Evolutionary conservation across 1,140 invertebrate species (phyloP).

Genomic region (Laupala kohalensis): DNA sequence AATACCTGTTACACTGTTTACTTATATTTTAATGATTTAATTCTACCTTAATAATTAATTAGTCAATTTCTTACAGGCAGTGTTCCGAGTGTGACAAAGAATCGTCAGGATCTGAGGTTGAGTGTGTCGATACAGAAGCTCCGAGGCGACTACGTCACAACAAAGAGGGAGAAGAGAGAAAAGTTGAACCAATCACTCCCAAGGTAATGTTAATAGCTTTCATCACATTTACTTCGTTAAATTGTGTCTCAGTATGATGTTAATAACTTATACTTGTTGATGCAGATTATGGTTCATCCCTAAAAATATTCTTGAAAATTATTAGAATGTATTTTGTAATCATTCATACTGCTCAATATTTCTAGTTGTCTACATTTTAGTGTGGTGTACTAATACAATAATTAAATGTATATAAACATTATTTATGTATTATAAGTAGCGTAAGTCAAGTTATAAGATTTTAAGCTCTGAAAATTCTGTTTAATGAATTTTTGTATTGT

Average conservation of each 20-base stretch:
- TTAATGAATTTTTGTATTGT: too few relatives aligned
- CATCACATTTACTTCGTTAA: not conserved
- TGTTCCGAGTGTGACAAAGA: conserved; percentile 80
- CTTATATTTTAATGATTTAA: too few relatives aligned
- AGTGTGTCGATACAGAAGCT: conserved; percentile 59
- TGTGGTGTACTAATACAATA: too few relatives aligned
- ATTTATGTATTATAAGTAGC: too few relatives aligned
- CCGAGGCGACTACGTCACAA: conserved; percentile 60
- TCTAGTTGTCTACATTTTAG: too few relatives aligned
- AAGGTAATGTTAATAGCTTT: conserved; percentile 31
- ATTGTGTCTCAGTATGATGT: not conserved
- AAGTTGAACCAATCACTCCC: conserved; percentile 30
- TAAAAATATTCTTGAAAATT: too few relatives aligned
- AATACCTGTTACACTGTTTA: too few relatives aligned
- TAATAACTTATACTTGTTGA: not conserved
- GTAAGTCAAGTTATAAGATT: too few relatives aligned
- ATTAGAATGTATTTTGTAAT: too few relatives aligned
- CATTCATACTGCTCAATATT: too few relatives aligned
- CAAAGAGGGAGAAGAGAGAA: conserved; percentile 35
- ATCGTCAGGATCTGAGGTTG: conserved; percentile 57
- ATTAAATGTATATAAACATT: too few relatives aligned
- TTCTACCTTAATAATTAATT: not conserved
- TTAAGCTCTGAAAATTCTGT: too few relatives aligned
- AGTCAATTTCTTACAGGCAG: conserved; percentile 40
- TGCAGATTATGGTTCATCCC: not conserved